Evolutionary conservation across 2,888 invertebrate species (phyloP).

Genomic region (Drosophila pseudotalamancana): DNA sequence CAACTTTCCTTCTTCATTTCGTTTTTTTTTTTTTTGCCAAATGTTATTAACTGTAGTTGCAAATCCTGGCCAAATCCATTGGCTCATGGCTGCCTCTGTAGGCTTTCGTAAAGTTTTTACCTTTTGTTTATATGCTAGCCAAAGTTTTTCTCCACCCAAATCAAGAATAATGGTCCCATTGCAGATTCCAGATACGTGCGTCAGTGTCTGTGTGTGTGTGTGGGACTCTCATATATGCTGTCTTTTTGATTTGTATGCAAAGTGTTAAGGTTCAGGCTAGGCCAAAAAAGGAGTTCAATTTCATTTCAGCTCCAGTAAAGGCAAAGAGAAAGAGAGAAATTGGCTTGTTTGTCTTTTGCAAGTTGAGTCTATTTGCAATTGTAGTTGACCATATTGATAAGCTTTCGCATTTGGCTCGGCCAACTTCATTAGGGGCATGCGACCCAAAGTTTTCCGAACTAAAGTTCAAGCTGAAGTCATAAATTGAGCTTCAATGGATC

Average conservation of each 20-base stretch:
- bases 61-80: slow-evolving; percentile 70
- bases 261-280: slow-evolving; percentile 66
- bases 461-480: slow-evolving; percentile 41
- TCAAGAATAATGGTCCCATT: slow-evolving; percentile 78
- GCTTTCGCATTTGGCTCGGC: slow-evolving; percentile 51
- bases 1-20: slow-evolving; percentile 37
- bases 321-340: slow-evolving; percentile 34
- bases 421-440: slow-evolving; percentile 63
- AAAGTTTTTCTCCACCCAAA: slow-evolving; percentile 52
- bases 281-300: slow-evolving; percentile 64
- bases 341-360: slow-evolving; percentile 60
- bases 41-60: slow-evolving; percentile 74
- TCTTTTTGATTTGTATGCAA: slow-evolving; percentile 76
- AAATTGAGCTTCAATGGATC: slow-evolving; percentile 31
- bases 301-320: slow-evolving; percentile 44
- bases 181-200: slow-evolving; percentile 58
- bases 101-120: slow-evolving; percentile 58
- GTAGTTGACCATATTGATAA: slow-evolving; percentile 76
- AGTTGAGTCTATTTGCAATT: slow-evolving; percentile 54
- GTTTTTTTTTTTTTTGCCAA: slow-evolving; percentile 29
- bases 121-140: slow-evolving; percentile 72
- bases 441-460: slow-evolving; percentile 45
- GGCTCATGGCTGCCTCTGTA: slow-evolving; percentile 50
- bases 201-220: slow-evolving; percentile 8
- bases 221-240: slow-evolving; percentile 37